Evolutionary conservation across 2,113 vertebrate species (phyloP).

Genomic region (Melanocharis versteri): DNA sequence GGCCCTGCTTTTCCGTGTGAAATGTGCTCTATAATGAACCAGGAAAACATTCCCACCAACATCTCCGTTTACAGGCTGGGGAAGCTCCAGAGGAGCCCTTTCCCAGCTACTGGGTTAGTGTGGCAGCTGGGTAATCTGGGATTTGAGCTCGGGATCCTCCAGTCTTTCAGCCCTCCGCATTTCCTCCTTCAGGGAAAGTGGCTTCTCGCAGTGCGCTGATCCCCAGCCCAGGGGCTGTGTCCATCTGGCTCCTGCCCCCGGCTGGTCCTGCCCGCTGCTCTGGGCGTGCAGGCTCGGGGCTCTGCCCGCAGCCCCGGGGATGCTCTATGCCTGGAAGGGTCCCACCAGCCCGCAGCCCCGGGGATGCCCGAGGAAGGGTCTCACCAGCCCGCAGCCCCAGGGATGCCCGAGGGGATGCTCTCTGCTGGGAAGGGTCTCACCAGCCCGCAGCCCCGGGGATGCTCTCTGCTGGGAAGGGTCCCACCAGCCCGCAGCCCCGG

Average conservation of each 20-base stretch:
- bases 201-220: accelerated
- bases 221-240: background rate
- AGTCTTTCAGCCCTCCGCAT: background rate
- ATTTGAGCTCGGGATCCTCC: background rate
- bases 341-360: background rate
- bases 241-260: background rate
- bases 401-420: background rate
- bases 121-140: background rate
- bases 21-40: accelerated
- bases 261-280: accelerated
- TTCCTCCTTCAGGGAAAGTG: background rate
- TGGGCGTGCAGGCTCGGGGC: background rate
- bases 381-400: too few species aligned
- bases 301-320: background rate
- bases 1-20: background rate
- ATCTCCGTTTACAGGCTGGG: background rate
- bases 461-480: too few species aligned
- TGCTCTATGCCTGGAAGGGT: background rate
- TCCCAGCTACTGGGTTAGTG: background rate
- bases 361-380: too few species aligned
- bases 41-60: background rate
- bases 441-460: too few species aligned
- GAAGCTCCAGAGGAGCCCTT: background rate
- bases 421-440: background rate
- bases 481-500: too few species aligned